These are phyloP conservation scores for Drosophila azteca DNA, from an alignment of 1,140 invertebrate genomes.

Conservation along the genomic window DNA sequence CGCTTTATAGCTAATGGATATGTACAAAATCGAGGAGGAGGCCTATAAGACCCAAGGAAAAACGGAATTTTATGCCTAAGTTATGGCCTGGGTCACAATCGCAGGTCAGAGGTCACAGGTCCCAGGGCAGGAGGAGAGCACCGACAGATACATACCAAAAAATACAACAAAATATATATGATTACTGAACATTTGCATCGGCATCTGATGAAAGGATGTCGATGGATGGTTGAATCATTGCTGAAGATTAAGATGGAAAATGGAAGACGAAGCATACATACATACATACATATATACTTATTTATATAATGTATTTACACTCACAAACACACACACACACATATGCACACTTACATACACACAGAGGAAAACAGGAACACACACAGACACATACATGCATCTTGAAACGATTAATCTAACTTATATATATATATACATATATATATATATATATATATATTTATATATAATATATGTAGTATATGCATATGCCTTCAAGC, in stretches of 20 bases:
- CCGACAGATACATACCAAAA: conserved; percentile 31
- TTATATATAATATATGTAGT: conserved; percentile 21
- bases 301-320: conserved; percentile 41
- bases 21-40: conserved; percentile 97
- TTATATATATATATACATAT: too few relatives aligned
- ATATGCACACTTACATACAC: conserved; percentile 19
- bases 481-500: conserved; percentile 11
- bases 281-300: conserved; percentile 31
- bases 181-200: not conserved
- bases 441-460: conserved; percentile 24
- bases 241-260: too few relatives aligned
- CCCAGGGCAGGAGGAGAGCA: conserved; percentile 32
- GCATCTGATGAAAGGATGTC: conserved; percentile 3
- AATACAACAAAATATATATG: conserved; percentile 16
- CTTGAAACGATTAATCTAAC: conserved; percentile 14
- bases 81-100: too few relatives aligned
- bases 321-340: conserved; percentile 10
- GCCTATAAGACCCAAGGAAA: conserved; percentile 96
- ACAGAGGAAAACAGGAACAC: conserved; percentile 3
- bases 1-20: conserved; percentile 91
- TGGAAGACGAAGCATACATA: not conserved
- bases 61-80: conserved; percentile 94
- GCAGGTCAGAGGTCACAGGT: conserved; percentile 5
- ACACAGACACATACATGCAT: conserved; percentile 17
- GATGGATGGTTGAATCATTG: too few relatives aligned